Evolutionary conservation across 1,140 invertebrate genomes (phyloP).

Genomic region (Ips nitidus): DNA sequence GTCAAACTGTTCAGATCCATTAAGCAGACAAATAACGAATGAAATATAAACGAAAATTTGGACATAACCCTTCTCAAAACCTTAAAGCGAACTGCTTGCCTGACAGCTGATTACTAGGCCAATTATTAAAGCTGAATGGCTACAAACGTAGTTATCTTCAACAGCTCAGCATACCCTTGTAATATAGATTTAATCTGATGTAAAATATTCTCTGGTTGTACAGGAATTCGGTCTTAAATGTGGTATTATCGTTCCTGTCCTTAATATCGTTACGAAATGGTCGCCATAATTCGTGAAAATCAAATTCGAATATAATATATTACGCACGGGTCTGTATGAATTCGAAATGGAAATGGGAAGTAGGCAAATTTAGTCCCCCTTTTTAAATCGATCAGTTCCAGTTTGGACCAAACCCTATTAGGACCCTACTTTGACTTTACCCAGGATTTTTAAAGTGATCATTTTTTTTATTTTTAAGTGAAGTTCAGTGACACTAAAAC

Average conservation of each 20-base stretch:
- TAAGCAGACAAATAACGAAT: too few species aligned
- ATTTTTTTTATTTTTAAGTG: too few species aligned
- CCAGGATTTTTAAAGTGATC: too few species aligned
- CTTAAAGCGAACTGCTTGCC: constrained; percentile 4
- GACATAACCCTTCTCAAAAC: constrained; percentile 19
- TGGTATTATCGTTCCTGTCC: not conserved
- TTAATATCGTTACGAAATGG: not conserved
- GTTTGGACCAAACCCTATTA: too few species aligned
- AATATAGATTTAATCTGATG: constrained; percentile 15
- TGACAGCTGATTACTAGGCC: constrained; percentile 24
- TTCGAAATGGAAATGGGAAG: too few species aligned
- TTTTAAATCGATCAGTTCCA: too few species aligned
- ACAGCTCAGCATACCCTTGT: constrained; percentile 16
- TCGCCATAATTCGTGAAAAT: too few species aligned
- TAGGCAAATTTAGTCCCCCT: too few species aligned
- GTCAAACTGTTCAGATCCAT: too few species aligned
- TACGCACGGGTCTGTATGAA: too few species aligned
- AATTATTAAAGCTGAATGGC: constrained; percentile 23
- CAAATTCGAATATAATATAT: too few species aligned
- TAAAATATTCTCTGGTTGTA: constrained; percentile 13
- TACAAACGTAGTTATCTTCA: constrained; percentile 22
- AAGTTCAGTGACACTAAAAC: not conserved
- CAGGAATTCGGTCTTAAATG: not conserved
- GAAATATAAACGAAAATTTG: not conserved
- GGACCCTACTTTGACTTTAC: too few species aligned